phyloP scores from a whole-genome alignment of 2,113 vertebrate species.

The Myodes glareolus region DNA sequence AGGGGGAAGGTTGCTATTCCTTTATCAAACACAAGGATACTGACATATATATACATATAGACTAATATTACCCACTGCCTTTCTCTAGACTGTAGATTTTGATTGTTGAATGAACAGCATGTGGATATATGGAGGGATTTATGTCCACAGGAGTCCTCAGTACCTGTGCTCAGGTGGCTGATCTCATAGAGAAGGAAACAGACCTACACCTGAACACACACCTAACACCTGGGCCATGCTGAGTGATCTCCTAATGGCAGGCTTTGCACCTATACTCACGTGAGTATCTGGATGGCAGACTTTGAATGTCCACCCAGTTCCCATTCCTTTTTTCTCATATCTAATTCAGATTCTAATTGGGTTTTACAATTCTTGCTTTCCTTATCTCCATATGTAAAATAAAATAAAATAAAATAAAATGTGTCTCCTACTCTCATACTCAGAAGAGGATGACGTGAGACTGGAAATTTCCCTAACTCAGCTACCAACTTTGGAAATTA shows the following conservation, averaged over 20 bases:
- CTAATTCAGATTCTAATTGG: background rate
- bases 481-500: background rate
- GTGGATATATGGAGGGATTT: background rate
- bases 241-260: background rate
- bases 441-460: background rate
- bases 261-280: rapidly evolving
- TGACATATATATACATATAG: background rate
- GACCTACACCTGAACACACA: background rate
- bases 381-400: background rate
- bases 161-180: background rate
- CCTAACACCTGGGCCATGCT: background rate
- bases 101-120: background rate
- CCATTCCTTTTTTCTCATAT: background rate
- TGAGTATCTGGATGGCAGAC: background rate
- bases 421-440: background rate
- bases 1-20: too few species aligned
- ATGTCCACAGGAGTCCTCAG: background rate
- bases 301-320: background rate
- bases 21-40: background rate
- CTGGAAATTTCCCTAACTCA: background rate
- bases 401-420: too few species aligned
- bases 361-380: background rate
- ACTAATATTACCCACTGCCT: background rate
- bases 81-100: background rate
- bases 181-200: background rate